These are phyloP conservation scores for Carcinoscorpius rotundicauda DNA, from an alignment of 1,140 invertebrate genomes.

Conservation along the genomic window DNA sequence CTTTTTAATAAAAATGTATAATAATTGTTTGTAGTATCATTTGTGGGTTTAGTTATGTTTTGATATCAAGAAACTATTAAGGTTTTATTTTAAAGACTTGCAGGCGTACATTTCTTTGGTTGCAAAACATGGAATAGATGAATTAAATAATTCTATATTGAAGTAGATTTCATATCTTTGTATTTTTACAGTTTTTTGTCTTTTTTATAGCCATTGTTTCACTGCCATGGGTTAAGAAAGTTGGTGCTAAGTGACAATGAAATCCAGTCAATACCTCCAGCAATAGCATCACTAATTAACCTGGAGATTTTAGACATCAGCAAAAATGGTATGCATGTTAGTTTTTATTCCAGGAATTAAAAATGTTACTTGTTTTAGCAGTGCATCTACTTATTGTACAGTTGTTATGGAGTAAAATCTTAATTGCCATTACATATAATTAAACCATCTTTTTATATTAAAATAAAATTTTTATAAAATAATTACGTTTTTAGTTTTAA, in stretches of 20 bases:
- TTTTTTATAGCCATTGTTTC: slow-evolving; percentile 54
- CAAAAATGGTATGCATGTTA: slow-evolving; percentile 58
- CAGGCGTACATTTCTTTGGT: too few species aligned
- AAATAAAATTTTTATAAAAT: background rate
- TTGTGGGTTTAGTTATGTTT: too few species aligned
- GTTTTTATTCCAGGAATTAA: background rate
- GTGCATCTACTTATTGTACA: too few species aligned
- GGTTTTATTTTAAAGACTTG: too few species aligned
- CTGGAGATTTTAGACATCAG: slow-evolving; percentile 76
- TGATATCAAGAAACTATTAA: too few species aligned
- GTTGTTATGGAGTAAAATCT: too few species aligned
- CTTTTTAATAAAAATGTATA: too few species aligned
- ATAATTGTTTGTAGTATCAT: too few species aligned
- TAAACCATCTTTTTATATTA: background rate
- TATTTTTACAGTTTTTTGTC: slow-evolving; percentile 4
- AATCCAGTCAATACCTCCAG: slow-evolving; percentile 66
- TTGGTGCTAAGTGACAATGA: slow-evolving; percentile 90
- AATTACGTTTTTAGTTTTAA: slow-evolving; percentile 1
- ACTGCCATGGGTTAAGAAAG: slow-evolving; percentile 77
- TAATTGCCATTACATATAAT: too few species aligned
- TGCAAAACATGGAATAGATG: too few species aligned
- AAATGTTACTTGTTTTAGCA: background rate
- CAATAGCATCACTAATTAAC: slow-evolving; percentile 76
- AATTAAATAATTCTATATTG: background rate
- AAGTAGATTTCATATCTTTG: background rate